phyloP scores from a whole-genome alignment of 2,113 vertebrate species.

The Dryoscopus gambensis region DNA sequence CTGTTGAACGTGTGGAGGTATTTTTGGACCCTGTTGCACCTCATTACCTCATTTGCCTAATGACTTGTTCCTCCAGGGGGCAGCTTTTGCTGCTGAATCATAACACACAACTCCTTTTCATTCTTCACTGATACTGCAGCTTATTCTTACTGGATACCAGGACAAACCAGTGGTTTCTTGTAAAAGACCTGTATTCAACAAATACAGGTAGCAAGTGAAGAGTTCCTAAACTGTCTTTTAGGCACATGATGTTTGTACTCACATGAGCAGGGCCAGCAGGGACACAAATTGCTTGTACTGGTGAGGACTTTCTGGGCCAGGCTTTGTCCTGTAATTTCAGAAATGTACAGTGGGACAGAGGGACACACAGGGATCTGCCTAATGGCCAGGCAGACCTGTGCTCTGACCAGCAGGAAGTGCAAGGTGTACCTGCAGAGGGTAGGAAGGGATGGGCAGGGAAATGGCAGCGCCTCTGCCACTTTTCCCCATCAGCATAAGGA shows the following conservation, averaged over 20 bases:
- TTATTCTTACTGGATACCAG: not conserved
- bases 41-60: not conserved
- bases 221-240: not conserved
- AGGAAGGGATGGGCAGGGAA: not conserved
- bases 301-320: not conserved
- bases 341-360: not conserved
- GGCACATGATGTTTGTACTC: not conserved
- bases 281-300: not conserved
- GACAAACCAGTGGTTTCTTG: not conserved
- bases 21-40: not conserved
- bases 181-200: not conserved
- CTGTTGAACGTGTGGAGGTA: not conserved
- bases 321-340: not conserved
- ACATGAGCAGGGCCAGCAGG: accelerated
- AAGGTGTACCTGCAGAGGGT: not conserved
- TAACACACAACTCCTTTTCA: not conserved
- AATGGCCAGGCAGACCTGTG: not conserved
- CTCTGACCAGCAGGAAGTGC: not conserved
- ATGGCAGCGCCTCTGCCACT: not conserved
- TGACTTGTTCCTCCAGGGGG: not conserved
- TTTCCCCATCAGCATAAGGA: not conserved
- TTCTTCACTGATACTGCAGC: not conserved
- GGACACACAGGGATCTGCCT: accelerated
- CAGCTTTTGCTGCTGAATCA: not conserved
- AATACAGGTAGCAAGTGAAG: not conserved